A percentile compares a stretch with the other conserved stretches of the same genome.
phyloP scores from a whole-genome alignment of 2,113 vertebrate genomes.

The Cinclus cinclus region DNA sequence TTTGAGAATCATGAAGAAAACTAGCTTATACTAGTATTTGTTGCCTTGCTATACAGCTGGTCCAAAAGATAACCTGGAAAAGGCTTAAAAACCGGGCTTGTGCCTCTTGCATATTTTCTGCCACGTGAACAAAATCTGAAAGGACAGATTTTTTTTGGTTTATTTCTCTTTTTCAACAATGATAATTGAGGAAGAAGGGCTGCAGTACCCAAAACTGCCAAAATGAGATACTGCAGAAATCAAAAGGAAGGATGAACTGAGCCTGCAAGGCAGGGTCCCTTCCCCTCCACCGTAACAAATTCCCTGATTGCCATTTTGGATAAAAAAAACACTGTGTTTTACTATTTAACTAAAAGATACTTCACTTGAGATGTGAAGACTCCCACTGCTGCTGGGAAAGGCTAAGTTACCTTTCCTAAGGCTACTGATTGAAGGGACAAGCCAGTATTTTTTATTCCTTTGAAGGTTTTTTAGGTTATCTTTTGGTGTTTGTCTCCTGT shows the following conservation, averaged over 20 bases:
- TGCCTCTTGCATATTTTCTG: not conserved
- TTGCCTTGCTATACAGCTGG: not conserved
- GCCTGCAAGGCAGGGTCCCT: not conserved
- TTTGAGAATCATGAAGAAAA: slow-evolving; percentile 94
- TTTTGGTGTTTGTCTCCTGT: not conserved
- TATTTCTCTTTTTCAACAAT: not conserved
- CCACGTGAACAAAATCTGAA: not conserved
- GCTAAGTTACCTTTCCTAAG: not conserved
- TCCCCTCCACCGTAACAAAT: not conserved
- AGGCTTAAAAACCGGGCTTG: slow-evolving; percentile 20
- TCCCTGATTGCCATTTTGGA: not conserved
- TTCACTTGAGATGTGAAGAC: not conserved
- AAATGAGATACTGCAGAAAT: not conserved
- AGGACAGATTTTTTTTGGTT: not conserved
- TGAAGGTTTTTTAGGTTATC: slow-evolving; percentile 36
- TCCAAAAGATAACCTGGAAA: slow-evolving; percentile 47
- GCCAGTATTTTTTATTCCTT: not conserved
- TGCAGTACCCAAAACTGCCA: not conserved
- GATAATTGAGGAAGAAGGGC: not conserved
- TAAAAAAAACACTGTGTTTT: not conserved
- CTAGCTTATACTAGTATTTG: slow-evolving; percentile 80
- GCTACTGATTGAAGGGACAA: not conserved
- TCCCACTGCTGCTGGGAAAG: not conserved
- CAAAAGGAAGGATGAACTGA: not conserved
- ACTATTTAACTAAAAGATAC: not conserved